These are phyloP conservation scores for Phaenicophaeus curvirostris DNA, from an alignment of 2,797 vertebrate species.

Conservation along the genomic window DNA sequence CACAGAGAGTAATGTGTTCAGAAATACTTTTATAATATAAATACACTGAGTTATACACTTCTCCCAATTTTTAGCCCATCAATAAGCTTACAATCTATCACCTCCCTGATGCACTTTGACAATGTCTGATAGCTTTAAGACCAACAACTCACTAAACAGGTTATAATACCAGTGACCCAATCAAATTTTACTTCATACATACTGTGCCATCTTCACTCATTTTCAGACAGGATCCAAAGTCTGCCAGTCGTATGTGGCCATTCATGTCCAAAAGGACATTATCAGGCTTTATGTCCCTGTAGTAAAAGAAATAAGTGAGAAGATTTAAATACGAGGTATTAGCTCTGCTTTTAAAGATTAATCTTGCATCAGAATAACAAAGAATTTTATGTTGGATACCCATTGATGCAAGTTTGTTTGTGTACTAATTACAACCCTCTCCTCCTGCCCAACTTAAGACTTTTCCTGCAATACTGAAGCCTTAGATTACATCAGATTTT, in stretches of 20 bases:
- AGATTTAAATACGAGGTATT: background rate
- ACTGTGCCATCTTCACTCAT: conserved; percentile 97
- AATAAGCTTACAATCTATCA: background rate
- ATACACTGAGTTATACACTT: background rate
- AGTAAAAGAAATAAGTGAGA: background rate
- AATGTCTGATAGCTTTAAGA: background rate
- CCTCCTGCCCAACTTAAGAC: background rate
- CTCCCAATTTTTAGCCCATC: background rate
- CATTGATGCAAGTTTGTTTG: background rate
- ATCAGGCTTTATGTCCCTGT: conserved; percentile 96
- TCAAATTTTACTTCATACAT: conserved; percentile 66
- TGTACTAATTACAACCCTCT: background rate
- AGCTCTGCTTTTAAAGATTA: background rate
- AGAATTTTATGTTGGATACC: background rate
- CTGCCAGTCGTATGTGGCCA: conserved; percentile 94
- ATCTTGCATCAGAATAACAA: background rate
- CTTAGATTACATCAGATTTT: background rate
- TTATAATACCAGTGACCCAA: background rate
- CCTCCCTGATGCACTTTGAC: background rate
- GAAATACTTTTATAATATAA: background rate
- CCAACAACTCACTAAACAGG: background rate
- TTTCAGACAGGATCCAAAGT: conserved; percentile 95
- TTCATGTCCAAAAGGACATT: conserved; percentile 95
- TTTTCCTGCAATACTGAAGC: background rate
- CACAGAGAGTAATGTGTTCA: background rate